These are phyloP conservation scores for Sebastes oblongus DNA, from an alignment of 2,797 vertebrate species.

Conservation along the genomic window DNA sequence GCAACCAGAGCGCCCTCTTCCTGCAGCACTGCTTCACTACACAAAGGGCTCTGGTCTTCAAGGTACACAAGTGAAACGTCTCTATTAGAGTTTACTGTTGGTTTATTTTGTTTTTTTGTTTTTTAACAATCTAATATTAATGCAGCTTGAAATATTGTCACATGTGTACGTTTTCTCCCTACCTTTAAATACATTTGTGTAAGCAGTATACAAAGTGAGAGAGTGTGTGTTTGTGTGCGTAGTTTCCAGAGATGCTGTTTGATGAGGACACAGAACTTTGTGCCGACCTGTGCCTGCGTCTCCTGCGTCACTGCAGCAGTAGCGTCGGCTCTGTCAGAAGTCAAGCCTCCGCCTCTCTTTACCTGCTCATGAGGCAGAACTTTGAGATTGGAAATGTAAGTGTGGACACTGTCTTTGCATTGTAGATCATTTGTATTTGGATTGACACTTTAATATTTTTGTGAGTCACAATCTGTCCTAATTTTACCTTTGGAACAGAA, in stretches of 20 bases:
- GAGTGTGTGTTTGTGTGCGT: slow-evolving; percentile 17
- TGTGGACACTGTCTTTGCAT: background rate
- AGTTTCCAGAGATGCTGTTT: slow-evolving; percentile 95
- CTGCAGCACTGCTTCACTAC: slow-evolving; percentile 93
- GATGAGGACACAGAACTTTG: slow-evolving; percentile 94
- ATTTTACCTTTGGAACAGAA: slow-evolving; percentile 77
- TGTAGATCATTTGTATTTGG: background rate
- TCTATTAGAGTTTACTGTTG: slow-evolving; percentile 11
- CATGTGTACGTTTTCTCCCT: background rate
- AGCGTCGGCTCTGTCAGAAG: slow-evolving; percentile 84
- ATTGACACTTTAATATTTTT: background rate
- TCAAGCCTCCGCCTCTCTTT: slow-evolving; percentile 92
- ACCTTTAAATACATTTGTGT: background rate
- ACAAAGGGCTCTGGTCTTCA: slow-evolving; percentile 90
- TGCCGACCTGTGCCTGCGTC: slow-evolving; percentile 90
- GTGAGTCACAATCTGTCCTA: background rate
- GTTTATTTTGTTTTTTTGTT: background rate
- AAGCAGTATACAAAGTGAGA: no score
- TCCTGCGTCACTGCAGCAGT: slow-evolving; percentile 92
- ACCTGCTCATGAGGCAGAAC: slow-evolving; percentile 95
- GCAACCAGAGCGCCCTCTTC: slow-evolving; percentile 91
- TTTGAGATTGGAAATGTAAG: slow-evolving; percentile 93
- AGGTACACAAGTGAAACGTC: slow-evolving; percentile 61
- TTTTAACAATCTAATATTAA: background rate
- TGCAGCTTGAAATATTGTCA: background rate